phyloP scores from a whole-genome alignment of 2,797 vertebrate species.

The Nyctalus aviator region DNA sequence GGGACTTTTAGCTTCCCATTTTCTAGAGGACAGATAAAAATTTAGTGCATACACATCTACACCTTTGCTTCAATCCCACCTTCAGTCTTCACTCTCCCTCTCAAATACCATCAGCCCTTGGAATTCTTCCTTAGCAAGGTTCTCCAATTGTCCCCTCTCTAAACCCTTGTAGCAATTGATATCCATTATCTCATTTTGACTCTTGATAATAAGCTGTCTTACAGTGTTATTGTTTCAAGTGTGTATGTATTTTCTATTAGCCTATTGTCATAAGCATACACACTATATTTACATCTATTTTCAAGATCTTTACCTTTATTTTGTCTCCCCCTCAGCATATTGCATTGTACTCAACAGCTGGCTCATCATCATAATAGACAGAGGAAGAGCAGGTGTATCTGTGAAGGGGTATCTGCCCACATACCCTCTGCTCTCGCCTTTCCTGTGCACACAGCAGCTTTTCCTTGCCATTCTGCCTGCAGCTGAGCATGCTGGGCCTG shows the following conservation, averaged over 20 bases:
- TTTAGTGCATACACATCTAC: background rate
- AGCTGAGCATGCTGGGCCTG: background rate
- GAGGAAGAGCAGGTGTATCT: background rate
- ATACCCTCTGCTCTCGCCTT: background rate
- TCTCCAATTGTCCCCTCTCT: background rate
- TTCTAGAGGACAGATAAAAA: background rate
- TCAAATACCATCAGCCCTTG: background rate
- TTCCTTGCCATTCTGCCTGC: accelerated
- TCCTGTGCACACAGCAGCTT: background rate
- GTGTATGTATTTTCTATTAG: background rate
- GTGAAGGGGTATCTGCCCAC: background rate
- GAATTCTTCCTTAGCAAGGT: background rate
- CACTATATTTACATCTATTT: background rate
- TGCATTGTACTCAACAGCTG: background rate
- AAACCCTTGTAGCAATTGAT: background rate
- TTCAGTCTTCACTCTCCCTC: background rate
- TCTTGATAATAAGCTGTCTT: background rate
- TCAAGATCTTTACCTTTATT: background rate
- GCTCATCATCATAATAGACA: background rate
- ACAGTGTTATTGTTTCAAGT: background rate
- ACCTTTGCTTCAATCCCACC: background rate
- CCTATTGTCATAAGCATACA: background rate
- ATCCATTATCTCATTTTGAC: background rate
- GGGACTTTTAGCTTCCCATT: background rate
- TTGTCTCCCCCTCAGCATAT: background rate